Evolutionary conservation across 1,140 invertebrate species (phyloP), one percentile per base, ranked within the genome.

Genomic region (Megalonaias nervosa): DNA sequence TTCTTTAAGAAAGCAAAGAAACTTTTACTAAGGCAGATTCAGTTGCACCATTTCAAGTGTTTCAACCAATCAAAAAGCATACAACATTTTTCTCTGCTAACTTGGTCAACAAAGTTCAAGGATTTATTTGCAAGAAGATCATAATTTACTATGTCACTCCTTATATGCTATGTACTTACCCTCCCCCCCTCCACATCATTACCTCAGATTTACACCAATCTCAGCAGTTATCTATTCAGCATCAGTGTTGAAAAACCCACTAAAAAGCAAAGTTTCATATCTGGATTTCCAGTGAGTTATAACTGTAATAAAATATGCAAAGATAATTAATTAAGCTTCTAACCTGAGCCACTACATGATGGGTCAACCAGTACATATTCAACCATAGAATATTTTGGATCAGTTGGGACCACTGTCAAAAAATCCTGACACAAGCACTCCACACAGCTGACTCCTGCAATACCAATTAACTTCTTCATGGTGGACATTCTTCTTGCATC

Each of bases 341-440:
- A 93, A 94, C 98, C 98, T 91, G 96, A 97, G 60, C 97, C 97
- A 77, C 96, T 97, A 91, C 98, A 99, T 75, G 96, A 97, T 9
- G 98, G 97, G 93, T 99, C 98, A 1, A 99, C 93, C 26, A 99
- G 90, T 82, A 99, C 95, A 86, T 97, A 98, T 89, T 97, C 94
- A 0, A 98, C 95, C 86, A 94, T 91, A 31, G 93, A 92, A 88
- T 93, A 95, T 55, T 82, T 72, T 38, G 81, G 71, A 69, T 93
- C 90, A 0, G 91, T 88, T 38, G 92, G 88, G 75, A 93, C 91
- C 15, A 96, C 90, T 57, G 91, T 93, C 19, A 96, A 91, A 66
- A 95, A 94, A 92, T 99, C 97, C 69, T 90, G 92, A 85, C 94
- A 91, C 2, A 95, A 89, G 15, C 94, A 90, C 80, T 93, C 89